Evolutionary conservation across 2,888 invertebrate genomes (phyloP), one percentile per base, ranked within the genome.

Genomic region (Minunthozetes semirufus): DNA sequence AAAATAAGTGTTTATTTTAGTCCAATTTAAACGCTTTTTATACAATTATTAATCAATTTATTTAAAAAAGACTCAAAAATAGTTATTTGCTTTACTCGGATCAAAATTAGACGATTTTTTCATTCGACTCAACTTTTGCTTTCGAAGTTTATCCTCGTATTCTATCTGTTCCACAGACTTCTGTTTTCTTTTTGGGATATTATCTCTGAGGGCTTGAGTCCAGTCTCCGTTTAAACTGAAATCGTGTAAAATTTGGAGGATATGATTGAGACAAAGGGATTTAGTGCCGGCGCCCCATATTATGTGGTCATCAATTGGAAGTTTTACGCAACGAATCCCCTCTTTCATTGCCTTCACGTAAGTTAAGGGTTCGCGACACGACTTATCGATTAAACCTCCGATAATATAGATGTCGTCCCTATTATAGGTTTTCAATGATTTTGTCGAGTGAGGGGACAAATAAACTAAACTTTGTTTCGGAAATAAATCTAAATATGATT

Each of bases 381-480:
- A 29, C 9, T 80, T 80, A 78, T 83, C 83, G 2, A 83, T 82
- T 66, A 82, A 78, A 5, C 80, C 82, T 46, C 80, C 72, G 80
- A 96, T 86, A 76, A 96, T 91, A 81, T 95, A 95, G 15, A 93
- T 83, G 79, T 89, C 88, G 82, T 93, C 88, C 78, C 87, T 88
- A 84, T 92, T 88, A 83, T 86, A 94, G 29, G 85, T 82, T 0
- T 82, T 83, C 79, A 95, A 80, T 80, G 88, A 88, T 74, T 88
- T 86, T n/a, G 87, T 84, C 79, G 91, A 90, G 83, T 96, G 89
- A 6, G 95, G 94, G 13, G 94, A 91, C 63, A 96, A 85, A 82
- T 96, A 96, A 0, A 96, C 90, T 33, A 96, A 83, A 77, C 89
- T 86, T 6, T 92, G 85, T 82, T 88, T 91, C 0, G 92, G 90